Percentiles rank a stretch among this genome's conserved stretches.
phyloP scores from a whole-genome alignment of 2,888 invertebrate species.

The Dryocosmus kuriphilus region DNA sequence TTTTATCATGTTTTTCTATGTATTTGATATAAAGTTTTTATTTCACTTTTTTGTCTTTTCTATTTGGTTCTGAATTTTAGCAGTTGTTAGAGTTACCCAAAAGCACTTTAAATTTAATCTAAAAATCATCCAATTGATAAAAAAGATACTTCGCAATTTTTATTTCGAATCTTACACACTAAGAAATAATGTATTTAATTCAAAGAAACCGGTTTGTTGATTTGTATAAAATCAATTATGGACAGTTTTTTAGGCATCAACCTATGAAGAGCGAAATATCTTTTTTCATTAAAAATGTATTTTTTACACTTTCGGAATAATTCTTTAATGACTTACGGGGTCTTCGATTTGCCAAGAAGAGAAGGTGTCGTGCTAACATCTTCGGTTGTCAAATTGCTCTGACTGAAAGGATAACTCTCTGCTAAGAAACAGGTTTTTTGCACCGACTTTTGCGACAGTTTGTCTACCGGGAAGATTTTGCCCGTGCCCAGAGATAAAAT shows the following conservation, averaged over 20 bases:
- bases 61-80: too few species aligned
- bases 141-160: too few species aligned
- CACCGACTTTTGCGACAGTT: constrained; percentile 67
- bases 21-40: not conserved
- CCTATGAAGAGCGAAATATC: not conserved
- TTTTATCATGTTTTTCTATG: not conserved
- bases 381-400: constrained; percentile 41
- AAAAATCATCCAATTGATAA: too few species aligned
- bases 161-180: too few species aligned
- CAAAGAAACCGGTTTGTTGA: too few species aligned
- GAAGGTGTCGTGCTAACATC: constrained; percentile 75
- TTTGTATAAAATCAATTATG: too few species aligned
- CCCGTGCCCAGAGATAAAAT: constrained; percentile 47
- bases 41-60: not conserved
- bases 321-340: constrained; percentile 69
- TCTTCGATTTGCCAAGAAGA: constrained; percentile 74
- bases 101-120: too few species aligned
- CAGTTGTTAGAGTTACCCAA: too few species aligned
- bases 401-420: not conserved
- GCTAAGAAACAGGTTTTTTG: not conserved
- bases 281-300: not conserved
- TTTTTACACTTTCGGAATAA: not conserved
- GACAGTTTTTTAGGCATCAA: not conserved
- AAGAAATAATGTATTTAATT: too few species aligned
- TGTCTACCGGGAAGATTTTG: constrained; percentile 70